Conservation (phyloP, 2,797 vertebrate genomes). For the Setipinna tenuifilis region DNA sequence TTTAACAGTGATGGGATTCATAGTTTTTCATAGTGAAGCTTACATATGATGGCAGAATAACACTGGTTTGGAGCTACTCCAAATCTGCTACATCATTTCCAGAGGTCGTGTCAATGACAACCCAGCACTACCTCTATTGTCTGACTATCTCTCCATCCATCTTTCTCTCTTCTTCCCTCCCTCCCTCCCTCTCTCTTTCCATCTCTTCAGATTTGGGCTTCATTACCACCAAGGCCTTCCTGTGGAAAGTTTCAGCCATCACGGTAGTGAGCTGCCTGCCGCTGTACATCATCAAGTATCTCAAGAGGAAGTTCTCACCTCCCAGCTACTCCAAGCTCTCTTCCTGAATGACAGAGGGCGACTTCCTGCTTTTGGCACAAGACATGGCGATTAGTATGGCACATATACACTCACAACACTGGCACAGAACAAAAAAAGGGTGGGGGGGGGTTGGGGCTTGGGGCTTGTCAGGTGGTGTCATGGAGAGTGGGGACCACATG, state of each 20-base stretch:
- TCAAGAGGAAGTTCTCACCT: slow-evolving; percentile 96
- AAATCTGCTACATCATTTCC: too few species aligned
- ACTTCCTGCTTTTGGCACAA: not conserved
- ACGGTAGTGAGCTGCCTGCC: slow-evolving; percentile 98
- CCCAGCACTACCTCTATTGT: too few species aligned
- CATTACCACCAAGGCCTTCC: slow-evolving; percentile 91
- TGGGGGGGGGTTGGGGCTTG: too few species aligned
- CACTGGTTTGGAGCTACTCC: not conserved
- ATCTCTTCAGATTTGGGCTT: slow-evolving; percentile 84
- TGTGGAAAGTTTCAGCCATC: slow-evolving; percentile 96
- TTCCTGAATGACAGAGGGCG: slow-evolving; percentile 69
- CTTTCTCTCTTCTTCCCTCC: slow-evolving; percentile 1
- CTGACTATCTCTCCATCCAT: not conserved
- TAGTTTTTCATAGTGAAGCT: not conserved
- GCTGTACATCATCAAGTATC: slow-evolving; percentile 96
- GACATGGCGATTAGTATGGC: not conserved
- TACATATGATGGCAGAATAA: not conserved
- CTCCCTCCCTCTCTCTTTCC: not conserved
- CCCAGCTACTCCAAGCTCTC: slow-evolving; percentile 98
- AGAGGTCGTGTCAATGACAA: too few species aligned
- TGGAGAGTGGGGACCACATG: not conserved
- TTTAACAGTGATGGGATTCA: not conserved
- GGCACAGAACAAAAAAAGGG: not conserved
- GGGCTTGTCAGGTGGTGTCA: not conserved
- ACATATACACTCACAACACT: not conserved